Conservation (phyloP, 1,140 invertebrate genomes). For the Panonychus citri region DNA sequence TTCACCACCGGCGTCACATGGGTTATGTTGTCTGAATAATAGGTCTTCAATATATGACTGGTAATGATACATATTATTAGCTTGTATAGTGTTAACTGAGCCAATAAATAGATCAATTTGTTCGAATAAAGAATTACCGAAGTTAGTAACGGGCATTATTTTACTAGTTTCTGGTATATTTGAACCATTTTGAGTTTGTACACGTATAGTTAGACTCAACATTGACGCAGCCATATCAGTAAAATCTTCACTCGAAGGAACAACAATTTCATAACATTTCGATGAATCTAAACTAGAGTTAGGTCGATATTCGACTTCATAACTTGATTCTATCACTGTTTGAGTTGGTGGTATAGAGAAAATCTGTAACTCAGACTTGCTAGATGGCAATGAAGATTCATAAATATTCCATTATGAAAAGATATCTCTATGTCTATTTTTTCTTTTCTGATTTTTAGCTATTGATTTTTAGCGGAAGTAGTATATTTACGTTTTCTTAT, state of each 20-base stretch:
- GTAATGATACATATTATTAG: not conserved
- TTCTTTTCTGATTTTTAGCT: not conserved
- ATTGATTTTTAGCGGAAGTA: not conserved
- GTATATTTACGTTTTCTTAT: not conserved
- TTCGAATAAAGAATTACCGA: not conserved
- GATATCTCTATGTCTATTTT: too few species aligned
- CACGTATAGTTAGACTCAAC: not conserved
- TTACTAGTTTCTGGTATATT: not conserved
- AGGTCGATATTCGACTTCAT: not conserved
- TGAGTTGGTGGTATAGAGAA: not conserved
- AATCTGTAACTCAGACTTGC: not conserved
- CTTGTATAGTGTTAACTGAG: not conserved
- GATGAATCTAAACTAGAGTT: not conserved
- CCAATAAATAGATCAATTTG: not conserved
- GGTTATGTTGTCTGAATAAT: not conserved
- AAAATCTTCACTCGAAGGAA: not conserved
- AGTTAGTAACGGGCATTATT: not conserved
- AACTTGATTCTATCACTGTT: not conserved
- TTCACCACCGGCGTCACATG: not conserved
- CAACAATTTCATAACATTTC: not conserved
- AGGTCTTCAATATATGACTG: not conserved
- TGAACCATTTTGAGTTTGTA: not conserved
- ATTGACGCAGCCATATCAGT: not conserved
- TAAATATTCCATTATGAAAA: not conserved
- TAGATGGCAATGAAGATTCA: not conserved